Base-by-base conservation (phyloP, 2,888 invertebrate genomes). In the Nemurella pictetii region DNA sequence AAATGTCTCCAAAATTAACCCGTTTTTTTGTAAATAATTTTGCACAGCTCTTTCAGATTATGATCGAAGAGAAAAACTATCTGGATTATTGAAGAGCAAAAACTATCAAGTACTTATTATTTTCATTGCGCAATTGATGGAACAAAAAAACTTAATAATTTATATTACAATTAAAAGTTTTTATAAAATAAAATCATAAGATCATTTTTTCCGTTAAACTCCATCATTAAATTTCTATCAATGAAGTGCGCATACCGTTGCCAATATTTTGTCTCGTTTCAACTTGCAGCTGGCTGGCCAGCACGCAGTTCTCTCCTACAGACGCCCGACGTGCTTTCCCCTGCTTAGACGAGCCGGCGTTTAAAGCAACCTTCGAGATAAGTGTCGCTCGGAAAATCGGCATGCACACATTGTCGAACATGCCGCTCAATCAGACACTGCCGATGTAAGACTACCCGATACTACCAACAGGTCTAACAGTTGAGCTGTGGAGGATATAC, bases 301-400 rank as follows among this genome's bases (percentile, higher is more conserved):
- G 95, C 12, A 96, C 96, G 0, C 96, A 96, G 88, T 96, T 96
- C 89, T 95, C 96, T 86, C 94, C 96, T 0, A 94, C 94, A 0
- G 94, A 95, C 88, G 96, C 96, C 0, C 92, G 96, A 74, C 92
- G 94, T 88, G 96, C 96, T 0, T 97, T 97, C 89, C 97, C 97
- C 3, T 97, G 97, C 89, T 96, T 96, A 88, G 97, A 97, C 88
- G 96, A 97, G 87, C 97, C 97, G 0, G 92, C 92, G 26, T 95
- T 95, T 89, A 96, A 97, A 89, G 95, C 97, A 0, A 93, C 91
- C 36, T 97, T 96, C 87, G 92, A 92, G 9, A 92, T 97, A 28
- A 94, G 92, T 84, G 93, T 97, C 82, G 92, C 92, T 4, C 92
- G 94, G 87, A 92, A 82, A 28, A 25, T 12, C 4, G n/a, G 93